phyloP scores from a whole-genome alignment of 2,888 invertebrate genomes.

The Odontothrips loti region DNA sequence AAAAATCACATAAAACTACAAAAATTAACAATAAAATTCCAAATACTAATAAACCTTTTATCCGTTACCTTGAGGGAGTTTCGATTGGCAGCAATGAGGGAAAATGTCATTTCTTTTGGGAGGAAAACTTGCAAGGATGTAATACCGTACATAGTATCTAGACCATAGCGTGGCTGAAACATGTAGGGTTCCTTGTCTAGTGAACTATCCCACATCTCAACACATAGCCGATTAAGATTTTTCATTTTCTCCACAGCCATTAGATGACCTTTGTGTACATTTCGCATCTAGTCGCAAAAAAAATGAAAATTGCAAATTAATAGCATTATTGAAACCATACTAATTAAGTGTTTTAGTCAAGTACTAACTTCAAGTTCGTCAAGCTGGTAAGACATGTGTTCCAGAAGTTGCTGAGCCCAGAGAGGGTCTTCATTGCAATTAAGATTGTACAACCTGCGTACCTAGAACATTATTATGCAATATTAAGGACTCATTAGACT shows the following conservation, averaged over 20 bases:
- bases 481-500: not conserved
- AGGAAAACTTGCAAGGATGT: not conserved
- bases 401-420: not conserved
- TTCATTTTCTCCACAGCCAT: not conserved
- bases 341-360: not conserved
- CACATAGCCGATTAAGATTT: not conserved
- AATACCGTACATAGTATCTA: not conserved
- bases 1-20: not conserved
- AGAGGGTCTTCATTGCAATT: not conserved
- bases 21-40: not conserved
- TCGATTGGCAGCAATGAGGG: not conserved
- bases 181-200: not conserved
- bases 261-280: not conserved
- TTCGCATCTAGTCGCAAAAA: not conserved
- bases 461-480: not conserved
- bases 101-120: not conserved
- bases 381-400: not conserved
- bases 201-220: not conserved
- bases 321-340: not conserved
- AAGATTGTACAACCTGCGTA: not conserved
- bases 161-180: not conserved
- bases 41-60: not conserved
- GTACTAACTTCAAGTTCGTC: not conserved
- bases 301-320: not conserved
- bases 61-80: not conserved